Percentiles rank a stretch among this genome's conserved stretches.
These are phyloP conservation scores for Cydia strobilella DNA, from an alignment of 1,140 invertebrate genomes.

Conservation along the genomic window DNA sequence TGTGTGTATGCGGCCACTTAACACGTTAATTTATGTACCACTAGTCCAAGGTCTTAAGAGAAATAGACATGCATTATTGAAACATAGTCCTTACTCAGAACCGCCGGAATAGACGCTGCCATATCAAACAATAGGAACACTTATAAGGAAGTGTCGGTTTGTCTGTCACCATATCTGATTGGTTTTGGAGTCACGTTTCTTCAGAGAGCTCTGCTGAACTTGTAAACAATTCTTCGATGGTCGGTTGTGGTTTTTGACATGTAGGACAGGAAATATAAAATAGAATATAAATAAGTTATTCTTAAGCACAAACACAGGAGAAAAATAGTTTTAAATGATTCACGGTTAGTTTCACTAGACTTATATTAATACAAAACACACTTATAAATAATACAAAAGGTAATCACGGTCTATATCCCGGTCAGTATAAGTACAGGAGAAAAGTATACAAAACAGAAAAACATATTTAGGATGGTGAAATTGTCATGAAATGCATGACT, in stretches of 20 bases:
- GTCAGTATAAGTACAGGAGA: no score
- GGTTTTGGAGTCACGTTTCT: conserved; percentile 6
- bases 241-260: neutral
- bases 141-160: conserved; percentile 26
- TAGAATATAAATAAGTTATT: no score
- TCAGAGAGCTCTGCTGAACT: no score
- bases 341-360: no score
- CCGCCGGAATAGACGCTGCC: neutral
- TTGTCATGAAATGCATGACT: no score
- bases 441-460: no score
- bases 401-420: no score
- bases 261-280: neutral
- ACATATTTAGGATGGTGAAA: no score
- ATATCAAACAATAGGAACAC: conserved; percentile 10
- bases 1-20: neutral
- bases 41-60: conserved; percentile 20
- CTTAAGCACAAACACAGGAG: no score
- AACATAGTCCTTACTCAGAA: neutral
- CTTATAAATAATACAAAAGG: no score
- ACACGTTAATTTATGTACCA: neutral
- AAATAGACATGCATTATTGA: conserved; percentile 14
- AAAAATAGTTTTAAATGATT: no score
- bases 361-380: no score
- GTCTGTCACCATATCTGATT: conserved; percentile 22
- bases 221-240: neutral